Conservation (phyloP, 2,113 vertebrate genomes). For the Zosterops pallidus region DNA sequence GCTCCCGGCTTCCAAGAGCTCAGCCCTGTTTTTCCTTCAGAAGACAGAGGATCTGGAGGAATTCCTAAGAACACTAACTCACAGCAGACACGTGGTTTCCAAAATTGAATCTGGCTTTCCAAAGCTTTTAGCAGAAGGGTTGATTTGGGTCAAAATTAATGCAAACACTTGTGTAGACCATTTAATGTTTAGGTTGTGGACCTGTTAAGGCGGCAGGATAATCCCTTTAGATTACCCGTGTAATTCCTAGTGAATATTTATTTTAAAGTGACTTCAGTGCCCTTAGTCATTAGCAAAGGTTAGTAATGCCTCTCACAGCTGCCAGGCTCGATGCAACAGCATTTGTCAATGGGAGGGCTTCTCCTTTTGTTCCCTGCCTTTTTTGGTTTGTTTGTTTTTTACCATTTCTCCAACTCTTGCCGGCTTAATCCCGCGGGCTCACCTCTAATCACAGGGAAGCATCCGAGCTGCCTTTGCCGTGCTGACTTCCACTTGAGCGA, state of each 20-base stretch:
- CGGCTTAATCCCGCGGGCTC: slow-evolving; percentile 61
- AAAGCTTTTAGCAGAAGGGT: background rate
- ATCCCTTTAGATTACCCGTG: slow-evolving; percentile 60
- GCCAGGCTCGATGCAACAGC: background rate
- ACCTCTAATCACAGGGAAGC: slow-evolving; percentile 54
- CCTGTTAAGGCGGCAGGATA: slow-evolving; percentile 55
- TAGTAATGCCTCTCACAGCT: slow-evolving; percentile 52
- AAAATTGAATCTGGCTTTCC: background rate
- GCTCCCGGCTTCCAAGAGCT: background rate
- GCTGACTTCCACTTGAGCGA: slow-evolving; percentile 7
- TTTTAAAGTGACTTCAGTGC: slow-evolving; percentile 57
- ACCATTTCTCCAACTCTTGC: slow-evolving; percentile 58
- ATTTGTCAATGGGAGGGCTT: slow-evolving; percentile 22
- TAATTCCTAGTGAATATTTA: slow-evolving; percentile 67
- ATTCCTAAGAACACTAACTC: background rate
- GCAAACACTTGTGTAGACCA: slow-evolving; percentile 14
- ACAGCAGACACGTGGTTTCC: background rate
- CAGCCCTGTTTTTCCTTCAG: background rate
- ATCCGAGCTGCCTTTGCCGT: slow-evolving; percentile 2
- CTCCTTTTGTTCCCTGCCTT: slow-evolving; percentile 10
- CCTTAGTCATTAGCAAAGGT: slow-evolving; percentile 45
- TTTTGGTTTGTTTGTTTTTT: background rate
- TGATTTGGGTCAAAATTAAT: slow-evolving; percentile 61
- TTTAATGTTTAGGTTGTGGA: slow-evolving; percentile 49
- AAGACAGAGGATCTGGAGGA: background rate